Evolutionary conservation across 2,113 vertebrate species (phyloP).

Genomic region (Solenodon paradoxus): DNA sequence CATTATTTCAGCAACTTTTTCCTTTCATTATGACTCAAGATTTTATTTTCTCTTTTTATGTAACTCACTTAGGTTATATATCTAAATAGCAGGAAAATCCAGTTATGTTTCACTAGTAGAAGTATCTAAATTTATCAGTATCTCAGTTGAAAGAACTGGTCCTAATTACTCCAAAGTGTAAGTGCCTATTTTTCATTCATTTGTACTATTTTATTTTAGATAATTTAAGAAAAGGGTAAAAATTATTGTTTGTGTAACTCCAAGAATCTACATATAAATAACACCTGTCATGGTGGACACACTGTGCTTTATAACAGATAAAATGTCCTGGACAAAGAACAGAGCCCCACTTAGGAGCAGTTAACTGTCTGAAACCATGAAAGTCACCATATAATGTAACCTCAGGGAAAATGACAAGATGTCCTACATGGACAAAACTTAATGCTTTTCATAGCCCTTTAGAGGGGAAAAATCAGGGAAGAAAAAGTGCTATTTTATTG

Average conservation of each 20-base stretch:
- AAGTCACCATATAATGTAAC: constrained; percentile 32
- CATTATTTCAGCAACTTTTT: background rate
- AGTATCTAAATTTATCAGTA: background rate
- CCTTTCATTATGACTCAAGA: constrained; percentile 20
- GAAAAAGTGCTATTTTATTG: constrained; percentile 54
- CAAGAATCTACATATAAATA: background rate
- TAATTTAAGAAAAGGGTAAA: constrained; percentile 24
- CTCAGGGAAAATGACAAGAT: constrained; percentile 53
- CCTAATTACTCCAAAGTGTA: background rate
- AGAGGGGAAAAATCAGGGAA: background rate
- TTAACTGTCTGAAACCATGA: constrained; percentile 51
- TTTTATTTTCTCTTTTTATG: constrained; percentile 39
- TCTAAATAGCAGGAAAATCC: constrained; percentile 13
- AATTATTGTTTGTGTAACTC: background rate
- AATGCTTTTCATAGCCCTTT: constrained; percentile 32
- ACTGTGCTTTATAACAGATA: constrained; percentile 49
- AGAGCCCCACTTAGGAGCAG: constrained; percentile 21
- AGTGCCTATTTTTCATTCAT: constrained; percentile 5
- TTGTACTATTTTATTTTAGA: constrained; percentile 26
- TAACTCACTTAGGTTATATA: constrained; percentile 28
- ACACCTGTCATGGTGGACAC: background rate
- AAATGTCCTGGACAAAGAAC: constrained; percentile 44
- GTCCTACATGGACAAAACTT: constrained; percentile 55
- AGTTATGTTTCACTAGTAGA: background rate
- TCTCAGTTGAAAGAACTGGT: constrained; percentile 32